These are phyloP conservation scores for Nematostella vectensis DNA, from an alignment of 92 coral and sea anemone species.

Conservation along the genomic window DNA sequence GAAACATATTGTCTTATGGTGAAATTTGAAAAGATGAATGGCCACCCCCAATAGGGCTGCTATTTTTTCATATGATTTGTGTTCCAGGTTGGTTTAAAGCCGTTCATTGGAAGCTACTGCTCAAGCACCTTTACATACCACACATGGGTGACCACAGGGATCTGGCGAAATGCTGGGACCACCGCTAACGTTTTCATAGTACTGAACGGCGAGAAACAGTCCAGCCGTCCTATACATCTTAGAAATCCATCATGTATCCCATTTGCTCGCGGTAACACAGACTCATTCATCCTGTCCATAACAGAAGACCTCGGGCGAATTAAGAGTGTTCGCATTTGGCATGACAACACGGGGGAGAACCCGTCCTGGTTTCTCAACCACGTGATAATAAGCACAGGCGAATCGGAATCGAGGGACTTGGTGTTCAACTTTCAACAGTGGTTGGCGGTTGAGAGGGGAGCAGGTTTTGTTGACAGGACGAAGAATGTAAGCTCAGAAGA, in stretches of 20 bases:
- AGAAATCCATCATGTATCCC: conserved; percentile 36
- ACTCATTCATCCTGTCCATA: conserved; percentile 46
- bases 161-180: conserved; percentile 54
- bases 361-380: conserved; percentile 68
- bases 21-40: too few relatives aligned
- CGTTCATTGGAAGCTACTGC: conserved; percentile 29
- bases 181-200: conserved; percentile 48
- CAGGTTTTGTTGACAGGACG: conserved; percentile 48
- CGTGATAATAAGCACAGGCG: conserved; percentile 21
- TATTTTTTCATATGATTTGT: too few relatives aligned
- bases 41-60: too few relatives aligned
- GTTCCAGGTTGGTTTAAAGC: conserved; percentile 41
- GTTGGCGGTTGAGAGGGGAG: conserved; percentile 63
- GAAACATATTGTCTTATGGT: too few relatives aligned
- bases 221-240: conserved; percentile 37
- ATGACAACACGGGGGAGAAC: conserved; percentile 51
- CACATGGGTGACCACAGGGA: conserved; percentile 45
- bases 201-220: conserved; percentile 29
- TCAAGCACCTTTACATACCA: conserved; percentile 33
- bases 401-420: conserved; percentile 5
- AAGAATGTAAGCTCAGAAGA: conserved; percentile 16
- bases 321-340: conserved; percentile 61
- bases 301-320: conserved; percentile 28
- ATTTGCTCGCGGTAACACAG: conserved; percentile 53
- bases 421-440: conserved; percentile 45